phyloP scores from a whole-genome alignment of 2,888 invertebrate genomes.

The Sialis lutaria region DNA sequence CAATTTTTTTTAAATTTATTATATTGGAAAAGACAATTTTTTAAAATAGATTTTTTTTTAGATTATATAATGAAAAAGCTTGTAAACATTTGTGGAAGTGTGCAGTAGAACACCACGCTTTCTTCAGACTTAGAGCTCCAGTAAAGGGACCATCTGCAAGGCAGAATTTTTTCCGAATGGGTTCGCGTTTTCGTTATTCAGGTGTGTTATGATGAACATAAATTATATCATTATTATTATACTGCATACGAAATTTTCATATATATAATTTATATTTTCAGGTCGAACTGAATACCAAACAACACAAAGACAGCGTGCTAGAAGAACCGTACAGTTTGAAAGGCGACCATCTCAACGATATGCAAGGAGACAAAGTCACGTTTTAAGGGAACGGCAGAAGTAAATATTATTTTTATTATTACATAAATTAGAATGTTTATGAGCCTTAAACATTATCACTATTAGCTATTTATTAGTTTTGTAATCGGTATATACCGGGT shows the following conservation, averaged over 20 bases:
- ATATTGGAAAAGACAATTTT: background rate
- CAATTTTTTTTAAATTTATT: too few relatives aligned
- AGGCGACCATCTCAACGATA: constrained; percentile 92
- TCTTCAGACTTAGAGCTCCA: constrained; percentile 85
- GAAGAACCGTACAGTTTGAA: constrained; percentile 91
- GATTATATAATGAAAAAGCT: constrained; percentile 87
- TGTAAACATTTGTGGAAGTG: constrained; percentile 99
- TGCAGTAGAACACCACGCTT: constrained; percentile 98
- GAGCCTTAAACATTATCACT: constrained; percentile 11
- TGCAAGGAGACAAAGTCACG: constrained; percentile 81
- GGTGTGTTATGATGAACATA: constrained; percentile 8
- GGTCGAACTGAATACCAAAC: constrained; percentile 98
- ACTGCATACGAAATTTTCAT: background rate
- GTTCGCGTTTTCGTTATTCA: constrained; percentile 80
- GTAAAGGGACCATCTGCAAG: constrained; percentile 76
- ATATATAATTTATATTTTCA: constrained; percentile 26
- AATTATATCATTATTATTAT: background rate
- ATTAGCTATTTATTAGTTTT: too few relatives aligned
- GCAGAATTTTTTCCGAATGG: constrained; percentile 97
- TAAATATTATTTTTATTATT: constrained; percentile 22
- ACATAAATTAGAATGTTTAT: constrained; percentile 10
- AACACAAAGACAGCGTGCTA: constrained; percentile 73
- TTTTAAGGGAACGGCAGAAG: constrained; percentile 61
- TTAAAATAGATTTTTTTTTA: constrained; percentile 11
- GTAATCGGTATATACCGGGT: too few relatives aligned